Evolutionary conservation across 2,888 invertebrate species (phyloP).

Genomic region (Fragum fragum): DNA sequence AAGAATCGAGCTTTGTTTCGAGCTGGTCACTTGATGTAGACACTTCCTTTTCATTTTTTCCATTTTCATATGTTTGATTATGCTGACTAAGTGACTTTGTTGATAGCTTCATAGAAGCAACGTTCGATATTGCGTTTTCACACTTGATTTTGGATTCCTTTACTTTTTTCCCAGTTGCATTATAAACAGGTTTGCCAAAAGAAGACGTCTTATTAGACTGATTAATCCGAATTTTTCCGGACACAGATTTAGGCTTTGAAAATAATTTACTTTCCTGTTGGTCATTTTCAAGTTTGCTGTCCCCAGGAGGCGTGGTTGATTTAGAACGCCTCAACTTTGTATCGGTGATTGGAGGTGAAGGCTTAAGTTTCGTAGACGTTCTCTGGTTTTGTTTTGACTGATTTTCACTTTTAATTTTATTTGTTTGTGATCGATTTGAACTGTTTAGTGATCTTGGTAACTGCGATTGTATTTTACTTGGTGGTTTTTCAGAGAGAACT

Average conservation of each 20-base stretch:
- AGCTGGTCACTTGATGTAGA: background rate
- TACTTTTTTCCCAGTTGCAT: too few relatives aligned
- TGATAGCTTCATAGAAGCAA: background rate
- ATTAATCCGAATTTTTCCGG: too few relatives aligned
- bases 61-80: background rate
- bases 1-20: background rate
- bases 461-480: background rate
- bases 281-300: background rate
- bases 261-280: background rate
- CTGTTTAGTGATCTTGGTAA: background rate
- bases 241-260: too few relatives aligned
- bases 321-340: background rate
- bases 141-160: too few relatives aligned
- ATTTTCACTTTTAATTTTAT: background rate
- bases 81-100: background rate
- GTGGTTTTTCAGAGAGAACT: background rate
- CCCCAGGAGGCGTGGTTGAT: slow-evolving; percentile 4
- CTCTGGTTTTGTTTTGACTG: background rate
- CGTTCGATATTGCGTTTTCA: too few relatives aligned
- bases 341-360: background rate
- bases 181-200: too few relatives aligned
- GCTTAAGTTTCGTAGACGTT: background rate
- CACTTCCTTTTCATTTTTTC: background rate
- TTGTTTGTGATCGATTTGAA: background rate
- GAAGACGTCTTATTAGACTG: too few relatives aligned